These are phyloP conservation scores for Heterodera carotae DNA, from an alignment of 1,140 invertebrate species.

Conservation along the genomic window DNA sequence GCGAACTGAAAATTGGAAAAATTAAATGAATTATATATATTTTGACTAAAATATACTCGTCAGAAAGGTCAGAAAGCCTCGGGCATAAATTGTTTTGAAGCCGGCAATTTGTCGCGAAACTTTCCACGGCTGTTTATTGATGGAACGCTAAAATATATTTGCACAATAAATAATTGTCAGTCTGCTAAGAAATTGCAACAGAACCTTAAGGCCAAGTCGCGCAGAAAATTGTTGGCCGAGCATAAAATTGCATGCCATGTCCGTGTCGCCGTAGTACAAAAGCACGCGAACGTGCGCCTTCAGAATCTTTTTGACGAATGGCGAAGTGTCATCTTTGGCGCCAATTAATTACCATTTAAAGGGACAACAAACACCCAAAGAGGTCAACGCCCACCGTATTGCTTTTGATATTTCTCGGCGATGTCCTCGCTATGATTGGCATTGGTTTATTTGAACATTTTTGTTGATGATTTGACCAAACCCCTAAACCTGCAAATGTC, in stretches of 20 bases:
- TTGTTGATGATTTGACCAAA: background rate
- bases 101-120: constrained; percentile 61
- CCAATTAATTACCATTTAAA: constrained; percentile 43
- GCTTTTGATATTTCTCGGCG: constrained; percentile 58
- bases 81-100: constrained; percentile 62
- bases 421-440: constrained; percentile 57
- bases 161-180: background rate
- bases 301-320: constrained; percentile 64
- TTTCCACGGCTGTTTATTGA: constrained; percentile 65
- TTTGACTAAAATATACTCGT: constrained; percentile 28
- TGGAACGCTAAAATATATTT: constrained; percentile 42
- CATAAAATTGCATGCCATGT: constrained; percentile 70
- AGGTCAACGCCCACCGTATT: no score
- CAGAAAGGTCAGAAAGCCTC: constrained; percentile 60
- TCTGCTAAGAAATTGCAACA: background rate
- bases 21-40: background rate
- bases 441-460: background rate
- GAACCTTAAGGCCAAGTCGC: constrained; percentile 52
- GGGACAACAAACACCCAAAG: no score
- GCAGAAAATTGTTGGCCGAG: constrained; percentile 63
- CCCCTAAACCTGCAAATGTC: constrained; percentile 63
- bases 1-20: constrained; percentile 20
- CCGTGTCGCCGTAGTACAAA: constrained; percentile 71
- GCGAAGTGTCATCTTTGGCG: constrained; percentile 59
- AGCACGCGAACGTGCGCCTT: constrained; percentile 66